These are phyloP conservation scores for Drosophila leontia DNA, from an alignment of 1,140 invertebrate genomes.

Conservation along the genomic window DNA sequence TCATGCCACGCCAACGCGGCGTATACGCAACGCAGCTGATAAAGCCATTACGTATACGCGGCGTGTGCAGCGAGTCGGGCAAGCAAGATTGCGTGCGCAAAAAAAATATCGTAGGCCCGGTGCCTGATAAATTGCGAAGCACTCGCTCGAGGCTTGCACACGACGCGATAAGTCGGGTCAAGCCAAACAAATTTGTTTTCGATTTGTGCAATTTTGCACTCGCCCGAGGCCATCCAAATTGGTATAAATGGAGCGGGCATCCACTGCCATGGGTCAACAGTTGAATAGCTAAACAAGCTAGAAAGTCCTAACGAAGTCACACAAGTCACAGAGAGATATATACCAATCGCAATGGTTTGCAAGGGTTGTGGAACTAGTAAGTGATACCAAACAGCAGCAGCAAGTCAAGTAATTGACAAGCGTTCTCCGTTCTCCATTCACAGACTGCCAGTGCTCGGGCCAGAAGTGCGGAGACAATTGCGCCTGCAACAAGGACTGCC, in stretches of 20 bases:
- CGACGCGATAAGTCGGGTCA: conserved; percentile 52
- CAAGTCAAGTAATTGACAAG: conserved; percentile 21
- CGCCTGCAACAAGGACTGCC: conserved; percentile 62
- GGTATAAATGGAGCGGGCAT: conserved; percentile 31
- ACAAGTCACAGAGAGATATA: conserved; percentile 10
- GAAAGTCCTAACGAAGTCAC: conserved; percentile 29
- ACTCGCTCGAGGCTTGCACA: conserved; percentile 42
- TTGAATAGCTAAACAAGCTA: conserved; percentile 29
- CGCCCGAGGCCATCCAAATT: conserved; percentile 11
- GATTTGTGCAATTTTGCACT: conserved; percentile 59
- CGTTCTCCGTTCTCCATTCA: conserved; percentile 5
- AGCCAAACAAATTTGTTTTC: conserved; percentile 34
- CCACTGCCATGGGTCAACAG: conserved; percentile 35
- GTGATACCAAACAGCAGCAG: conserved; percentile 16
- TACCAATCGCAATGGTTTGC: conserved; percentile 54
- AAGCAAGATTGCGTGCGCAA: conserved; percentile 51
- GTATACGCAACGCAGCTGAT: conserved; percentile 33
- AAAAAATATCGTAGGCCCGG: conserved; percentile 39
- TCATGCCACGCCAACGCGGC: neutral
- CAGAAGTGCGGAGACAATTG: conserved; percentile 65
- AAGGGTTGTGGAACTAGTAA: conserved; percentile 67
- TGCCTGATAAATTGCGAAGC: conserved; percentile 39
- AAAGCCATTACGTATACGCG: conserved; percentile 9
- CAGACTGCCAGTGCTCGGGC: conserved; percentile 62
- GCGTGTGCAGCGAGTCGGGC: conserved; percentile 46